These are phyloP conservation scores for Kryptopterus vitreolus DNA, from an alignment of 2,797 vertebrate genomes.

Conservation along the genomic window DNA sequence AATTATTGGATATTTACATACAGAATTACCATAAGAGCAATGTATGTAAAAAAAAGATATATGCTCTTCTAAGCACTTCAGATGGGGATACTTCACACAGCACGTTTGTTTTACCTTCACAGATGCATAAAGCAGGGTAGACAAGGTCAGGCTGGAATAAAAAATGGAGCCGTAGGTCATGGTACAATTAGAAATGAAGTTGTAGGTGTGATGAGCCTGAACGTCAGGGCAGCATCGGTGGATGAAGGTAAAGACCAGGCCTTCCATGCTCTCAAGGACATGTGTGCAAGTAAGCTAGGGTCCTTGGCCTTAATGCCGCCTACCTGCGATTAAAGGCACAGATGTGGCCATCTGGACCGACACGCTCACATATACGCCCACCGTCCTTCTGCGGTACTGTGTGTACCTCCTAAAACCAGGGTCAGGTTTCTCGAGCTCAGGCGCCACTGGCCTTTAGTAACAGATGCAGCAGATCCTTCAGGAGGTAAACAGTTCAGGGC, in stretches of 20 bases:
- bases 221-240: constrained; percentile 40
- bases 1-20: neutral
- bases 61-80: too few relatives aligned
- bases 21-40: neutral
- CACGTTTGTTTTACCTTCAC: neutral
- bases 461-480: constrained; percentile 49
- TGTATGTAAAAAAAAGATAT: neutral
- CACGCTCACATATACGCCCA: constrained; percentile 11
- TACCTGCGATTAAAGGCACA: constrained; percentile 57
- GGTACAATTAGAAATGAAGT: neutral
- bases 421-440: constrained; percentile 47
- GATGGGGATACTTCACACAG: neutral
- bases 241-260: neutral
- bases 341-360: constrained; percentile 44
- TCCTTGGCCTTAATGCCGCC: constrained; percentile 56
- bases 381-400: constrained; percentile 49
- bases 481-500: constrained; percentile 53
- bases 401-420: constrained; percentile 44
- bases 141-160: constrained; percentile 49
- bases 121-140: neutral
- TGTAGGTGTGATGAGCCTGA: constrained; percentile 54
- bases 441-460: constrained; percentile 55
- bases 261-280: constrained; percentile 56
- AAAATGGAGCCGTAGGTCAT: constrained; percentile 50
- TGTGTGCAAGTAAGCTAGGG: constrained; percentile 34